phyloP scores from a whole-genome alignment of 1,140 invertebrate species.

The Drosophila guanche region DNA sequence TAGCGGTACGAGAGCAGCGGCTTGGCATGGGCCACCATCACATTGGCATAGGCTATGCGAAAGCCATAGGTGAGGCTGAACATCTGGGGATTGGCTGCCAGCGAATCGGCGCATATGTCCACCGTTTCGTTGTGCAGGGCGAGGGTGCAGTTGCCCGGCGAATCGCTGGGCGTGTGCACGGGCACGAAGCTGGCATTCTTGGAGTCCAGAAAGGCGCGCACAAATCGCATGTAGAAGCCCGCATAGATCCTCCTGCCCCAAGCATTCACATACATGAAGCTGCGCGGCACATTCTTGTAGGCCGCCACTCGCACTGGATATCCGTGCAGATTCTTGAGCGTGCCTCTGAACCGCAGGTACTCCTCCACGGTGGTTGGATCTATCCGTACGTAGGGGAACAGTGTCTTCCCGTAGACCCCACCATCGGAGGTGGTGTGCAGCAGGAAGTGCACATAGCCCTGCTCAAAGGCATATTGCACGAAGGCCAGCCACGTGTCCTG shows the following conservation, averaged over 20 bases:
- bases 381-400: conserved; percentile 35
- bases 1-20: conserved; percentile 53
- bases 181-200: conserved; percentile 57
- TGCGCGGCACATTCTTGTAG: conserved; percentile 52
- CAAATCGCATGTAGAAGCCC: conserved; percentile 56
- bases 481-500: conserved; percentile 35
- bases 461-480: conserved; percentile 9
- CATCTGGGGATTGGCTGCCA: conserved; percentile 21
- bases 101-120: conserved; percentile 56
- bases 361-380: conserved; percentile 1
- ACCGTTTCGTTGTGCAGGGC: conserved; percentile 26
- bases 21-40: conserved; percentile 54
- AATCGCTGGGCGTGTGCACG: conserved; percentile 22
- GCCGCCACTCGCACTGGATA: conserved; percentile 42
- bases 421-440: conserved; percentile 13
- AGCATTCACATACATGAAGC: conserved; percentile 31
- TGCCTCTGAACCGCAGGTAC: background rate
- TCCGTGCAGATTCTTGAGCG: conserved; percentile 23
- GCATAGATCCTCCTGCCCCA: conserved; percentile 25
- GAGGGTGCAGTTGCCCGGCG: conserved; percentile 44
- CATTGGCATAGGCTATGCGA: conserved; percentile 51
- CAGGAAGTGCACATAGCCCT: conserved; percentile 45
- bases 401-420: conserved; percentile 31
- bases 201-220: conserved; percentile 29
- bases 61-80: conserved; percentile 44